phyloP scores from a whole-genome alignment of 2,113 vertebrate species.

The Neotoma lepida region DNA sequence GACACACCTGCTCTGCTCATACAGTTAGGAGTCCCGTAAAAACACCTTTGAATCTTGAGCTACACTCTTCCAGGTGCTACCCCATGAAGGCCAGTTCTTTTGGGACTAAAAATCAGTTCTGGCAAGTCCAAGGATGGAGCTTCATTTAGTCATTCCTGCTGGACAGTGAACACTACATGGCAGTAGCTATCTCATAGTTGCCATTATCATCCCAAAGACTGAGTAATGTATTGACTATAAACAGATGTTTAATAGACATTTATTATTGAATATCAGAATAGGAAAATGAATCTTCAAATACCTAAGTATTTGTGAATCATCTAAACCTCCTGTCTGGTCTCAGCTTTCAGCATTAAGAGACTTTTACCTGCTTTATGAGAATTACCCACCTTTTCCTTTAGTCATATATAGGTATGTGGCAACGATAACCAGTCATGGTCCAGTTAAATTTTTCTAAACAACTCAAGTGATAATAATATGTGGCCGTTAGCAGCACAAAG shows the following conservation, averaged over 20 bases:
- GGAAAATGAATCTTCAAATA: slow-evolving; percentile 4
- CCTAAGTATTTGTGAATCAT: background rate
- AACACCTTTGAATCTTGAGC: background rate
- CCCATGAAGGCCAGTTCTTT: background rate
- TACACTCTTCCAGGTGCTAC: background rate
- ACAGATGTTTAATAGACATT: background rate
- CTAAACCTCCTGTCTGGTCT: background rate
- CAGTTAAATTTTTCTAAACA: slow-evolving; percentile 14
- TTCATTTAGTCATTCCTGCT: background rate
- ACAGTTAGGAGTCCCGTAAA: background rate
- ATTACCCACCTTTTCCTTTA: background rate
- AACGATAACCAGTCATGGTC: slow-evolving; percentile 1
- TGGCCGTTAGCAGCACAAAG: background rate
- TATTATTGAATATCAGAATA: slow-evolving; percentile 1
- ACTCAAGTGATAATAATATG: background rate
- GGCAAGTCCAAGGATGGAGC: background rate
- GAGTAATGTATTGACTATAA: background rate
- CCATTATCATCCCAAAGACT: background rate
- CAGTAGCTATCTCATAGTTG: background rate
- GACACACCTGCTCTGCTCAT: background rate
- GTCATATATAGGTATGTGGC: background rate
- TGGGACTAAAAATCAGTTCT: background rate
- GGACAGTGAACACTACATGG: background rate
- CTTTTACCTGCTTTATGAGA: background rate
- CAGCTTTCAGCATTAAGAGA: background rate